Percentiles rank a stretch among this genome's conserved stretches.
phyloP scores from a whole-genome alignment of 2,113 vertebrate species.

The Dissostichus mawsoni region DNA sequence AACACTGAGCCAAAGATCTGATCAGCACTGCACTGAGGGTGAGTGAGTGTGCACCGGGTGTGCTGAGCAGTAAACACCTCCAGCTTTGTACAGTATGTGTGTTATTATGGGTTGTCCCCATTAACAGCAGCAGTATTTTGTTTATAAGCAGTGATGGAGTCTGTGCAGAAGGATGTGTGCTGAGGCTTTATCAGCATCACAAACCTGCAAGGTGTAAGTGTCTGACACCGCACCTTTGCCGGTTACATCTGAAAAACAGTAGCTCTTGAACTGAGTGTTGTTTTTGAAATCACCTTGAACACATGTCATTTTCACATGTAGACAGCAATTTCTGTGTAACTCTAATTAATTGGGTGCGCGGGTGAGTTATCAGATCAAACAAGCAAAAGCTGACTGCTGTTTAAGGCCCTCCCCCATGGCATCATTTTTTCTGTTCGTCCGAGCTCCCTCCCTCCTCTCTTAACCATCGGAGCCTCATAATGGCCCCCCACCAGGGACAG shows the following conservation, averaged over 20 bases:
- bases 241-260: neutral
- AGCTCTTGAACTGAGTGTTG: neutral
- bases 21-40: constrained; percentile 1
- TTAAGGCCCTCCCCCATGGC: neutral
- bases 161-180: neutral
- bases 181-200: neutral
- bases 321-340: neutral
- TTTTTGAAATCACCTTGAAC: too few relatives aligned
- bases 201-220: neutral
- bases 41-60: neutral
- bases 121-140: constrained; percentile 8
- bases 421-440: neutral
- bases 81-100: constrained; percentile 8
- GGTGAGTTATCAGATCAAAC: neutral
- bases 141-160: neutral
- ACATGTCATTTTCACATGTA: neutral
- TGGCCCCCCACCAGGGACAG: constrained; percentile 57
- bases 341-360: neutral
- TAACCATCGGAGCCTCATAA: constrained; percentile 27
- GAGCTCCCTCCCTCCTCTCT: neutral
- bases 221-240: neutral
- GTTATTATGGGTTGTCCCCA: neutral
- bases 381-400: constrained; percentile 2
- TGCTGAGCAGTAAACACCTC: constrained; percentile 33
- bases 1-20: constrained; percentile 11